Evolutionary conservation across 2,888 invertebrate species (phyloP), one percentile per base, ranked within the genome.

Genomic region (Aspidiotus destructor): DNA sequence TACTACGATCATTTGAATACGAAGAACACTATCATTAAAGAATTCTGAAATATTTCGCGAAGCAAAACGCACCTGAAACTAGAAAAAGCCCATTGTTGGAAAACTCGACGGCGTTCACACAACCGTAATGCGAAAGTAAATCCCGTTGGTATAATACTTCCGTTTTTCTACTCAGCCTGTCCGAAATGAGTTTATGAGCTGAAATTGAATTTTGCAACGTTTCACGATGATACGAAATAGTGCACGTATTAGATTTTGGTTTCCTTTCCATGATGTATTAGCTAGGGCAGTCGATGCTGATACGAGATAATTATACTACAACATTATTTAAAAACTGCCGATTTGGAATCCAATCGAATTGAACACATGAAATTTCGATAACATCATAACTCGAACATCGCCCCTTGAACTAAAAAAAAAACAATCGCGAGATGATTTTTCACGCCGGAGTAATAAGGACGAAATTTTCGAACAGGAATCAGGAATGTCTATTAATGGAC

Each of bases 41-140:
- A 28, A 28, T 28, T 28, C 28, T 28, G 28, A 28, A 28, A 28
- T 28, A 28, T 28, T 28, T 28, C 28, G 28, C 28, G 28, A 28
- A 28, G 28, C 28, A 48, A 70, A 61, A 62, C 62, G 81, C 81
- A 93, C 94, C 94, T 77, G 95, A 95, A 74, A 89, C 85, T 72
- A 96, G 83, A 74, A 86, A 84, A 79, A 89, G 86, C 74, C 93
- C 93, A 80, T 91, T 87, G 73, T 84, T 83, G 64, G 92, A 93
- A 81, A 95, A 96, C 80, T 95, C 95, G 74, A 95, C 88, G 72
- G 95, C 94, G 82, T 96, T 96, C 70, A 96, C 92, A 83, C 95
- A 96, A 75, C 95, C 95, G 82, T 86, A 95, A 82, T 95, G 95
- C 73, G 90, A 89, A 73, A 86, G 81, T 69, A 95, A 82, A 80